These are phyloP conservation scores for Pseudococcus longispinus DNA, from an alignment of 2,888 invertebrate species.

Conservation along the genomic window DNA sequence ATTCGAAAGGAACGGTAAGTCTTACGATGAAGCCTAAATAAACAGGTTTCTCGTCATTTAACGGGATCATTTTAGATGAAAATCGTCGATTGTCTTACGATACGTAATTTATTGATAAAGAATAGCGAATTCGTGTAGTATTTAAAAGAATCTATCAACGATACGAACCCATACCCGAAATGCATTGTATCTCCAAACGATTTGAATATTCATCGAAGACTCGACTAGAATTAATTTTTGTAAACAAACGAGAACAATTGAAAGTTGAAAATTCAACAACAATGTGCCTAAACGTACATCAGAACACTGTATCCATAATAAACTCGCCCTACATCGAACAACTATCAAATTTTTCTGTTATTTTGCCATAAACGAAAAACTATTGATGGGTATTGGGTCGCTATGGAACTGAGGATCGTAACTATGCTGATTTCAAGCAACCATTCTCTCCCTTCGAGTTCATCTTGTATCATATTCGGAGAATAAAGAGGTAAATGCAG, in stretches of 20 bases:
- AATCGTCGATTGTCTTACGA: background rate
- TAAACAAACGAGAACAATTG: background rate
- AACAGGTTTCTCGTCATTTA: conserved; percentile 12
- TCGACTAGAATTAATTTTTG: background rate
- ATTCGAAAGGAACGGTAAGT: conserved; percentile 23
- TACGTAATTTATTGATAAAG: conserved; percentile 6
- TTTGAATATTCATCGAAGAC: background rate
- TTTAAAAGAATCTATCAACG: background rate
- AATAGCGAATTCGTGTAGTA: background rate
- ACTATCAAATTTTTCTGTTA: background rate
- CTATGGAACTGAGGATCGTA: background rate
- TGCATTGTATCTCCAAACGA: background rate
- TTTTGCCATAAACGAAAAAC: background rate
- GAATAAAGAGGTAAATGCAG: background rate
- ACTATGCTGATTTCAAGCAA: background rate
- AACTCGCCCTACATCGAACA: background rate
- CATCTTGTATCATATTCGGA: background rate
- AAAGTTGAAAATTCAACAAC: background rate
- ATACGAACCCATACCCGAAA: conserved; percentile 1
- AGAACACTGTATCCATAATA: background rate
- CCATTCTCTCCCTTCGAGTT: background rate
- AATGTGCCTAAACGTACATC: background rate
- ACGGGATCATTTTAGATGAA: conserved; percentile 19
- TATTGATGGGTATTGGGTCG: background rate
- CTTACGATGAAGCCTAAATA: background rate